Conservation (phyloP, 2,797 vertebrate genomes). For the Sebastes aleutianus region DNA sequence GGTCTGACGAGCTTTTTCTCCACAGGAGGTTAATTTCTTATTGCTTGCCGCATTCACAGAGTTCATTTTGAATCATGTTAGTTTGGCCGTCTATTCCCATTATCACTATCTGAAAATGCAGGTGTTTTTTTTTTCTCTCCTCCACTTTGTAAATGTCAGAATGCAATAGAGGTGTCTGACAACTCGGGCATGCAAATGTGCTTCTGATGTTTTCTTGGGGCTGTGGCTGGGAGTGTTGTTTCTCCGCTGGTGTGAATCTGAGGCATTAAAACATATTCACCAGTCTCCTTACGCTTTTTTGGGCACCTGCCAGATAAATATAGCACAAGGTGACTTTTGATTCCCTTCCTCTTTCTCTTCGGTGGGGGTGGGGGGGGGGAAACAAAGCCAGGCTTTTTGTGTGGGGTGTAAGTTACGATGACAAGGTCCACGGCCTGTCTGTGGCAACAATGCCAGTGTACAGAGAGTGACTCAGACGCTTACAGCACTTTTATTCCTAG, state of each 20-base stretch:
- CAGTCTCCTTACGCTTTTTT: constrained; percentile 56
- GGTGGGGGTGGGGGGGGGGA: constrained; percentile 10
- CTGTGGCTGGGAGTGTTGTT: constrained; percentile 63
- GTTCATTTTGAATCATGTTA: constrained; percentile 80
- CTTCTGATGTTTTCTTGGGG: constrained; percentile 71
- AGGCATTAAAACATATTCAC: constrained; percentile 71
- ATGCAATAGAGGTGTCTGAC: constrained; percentile 75
- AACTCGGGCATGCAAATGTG: constrained; percentile 78
- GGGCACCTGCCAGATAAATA: constrained; percentile 71
- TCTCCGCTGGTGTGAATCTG: constrained; percentile 60
- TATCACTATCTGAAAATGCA: constrained; percentile 77
- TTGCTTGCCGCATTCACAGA: constrained; percentile 66
- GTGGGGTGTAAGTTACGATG: constrained; percentile 67
- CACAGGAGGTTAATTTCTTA: constrained; percentile 78
- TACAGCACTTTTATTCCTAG: constrained; percentile 64
- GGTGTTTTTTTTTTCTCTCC: constrained; percentile 39
- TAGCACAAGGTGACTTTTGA: constrained; percentile 80
- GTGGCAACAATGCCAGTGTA: constrained; percentile 54
- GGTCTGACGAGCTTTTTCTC: constrained; percentile 73
- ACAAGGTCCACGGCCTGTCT: constrained; percentile 64
- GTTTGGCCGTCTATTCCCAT: constrained; percentile 77
- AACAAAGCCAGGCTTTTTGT: constrained; percentile 62
- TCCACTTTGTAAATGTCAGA: constrained; percentile 81
- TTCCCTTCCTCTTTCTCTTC: constrained; percentile 49
- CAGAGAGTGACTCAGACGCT: constrained; percentile 59